These are phyloP conservation scores for Seriola aureovittata DNA, from an alignment of 2,113 vertebrate genomes.

Conservation along the genomic window DNA sequence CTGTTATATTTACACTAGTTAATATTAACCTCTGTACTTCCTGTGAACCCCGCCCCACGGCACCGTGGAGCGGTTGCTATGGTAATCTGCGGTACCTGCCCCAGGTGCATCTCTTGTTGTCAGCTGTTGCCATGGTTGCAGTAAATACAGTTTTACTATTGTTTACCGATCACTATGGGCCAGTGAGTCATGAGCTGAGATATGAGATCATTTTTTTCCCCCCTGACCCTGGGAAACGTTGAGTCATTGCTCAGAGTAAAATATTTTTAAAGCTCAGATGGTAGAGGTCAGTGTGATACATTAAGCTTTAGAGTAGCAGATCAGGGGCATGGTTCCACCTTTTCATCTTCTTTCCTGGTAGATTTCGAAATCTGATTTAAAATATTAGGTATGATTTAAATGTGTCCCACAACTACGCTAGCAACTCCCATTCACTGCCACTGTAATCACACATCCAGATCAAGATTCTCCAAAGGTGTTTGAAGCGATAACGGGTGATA, in stretches of 20 bases:
- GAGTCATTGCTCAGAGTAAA: constrained; percentile 5
- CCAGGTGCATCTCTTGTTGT: constrained; percentile 44
- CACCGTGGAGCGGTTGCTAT: constrained; percentile 29
- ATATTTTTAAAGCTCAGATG: neutral
- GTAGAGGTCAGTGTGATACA: neutral
- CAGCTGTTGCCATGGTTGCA: constrained; percentile 55
- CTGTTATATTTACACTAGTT: constrained; percentile 54
- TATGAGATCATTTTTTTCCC: constrained; percentile 29
- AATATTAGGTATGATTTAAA: neutral
- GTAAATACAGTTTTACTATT: constrained; percentile 60
- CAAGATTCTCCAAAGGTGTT: neutral
- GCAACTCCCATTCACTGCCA: neutral
- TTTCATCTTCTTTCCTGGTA: neutral
- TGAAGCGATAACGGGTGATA: neutral
- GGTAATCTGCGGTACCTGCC: constrained; percentile 31
- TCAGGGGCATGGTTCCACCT: neutral
- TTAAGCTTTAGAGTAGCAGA: neutral
- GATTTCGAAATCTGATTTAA: neutral
- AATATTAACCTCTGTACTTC: constrained; percentile 71
- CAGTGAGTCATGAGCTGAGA: constrained; percentile 9
- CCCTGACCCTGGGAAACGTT: constrained; percentile 27
- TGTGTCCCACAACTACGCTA: no score
- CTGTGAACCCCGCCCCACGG: constrained; percentile 6
- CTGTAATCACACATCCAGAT: constrained; percentile 3
- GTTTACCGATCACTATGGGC: constrained; percentile 56